Percentiles rank a stretch among this genome's conserved stretches.
Conservation (phyloP, 2,113 vertebrate genomes). For the Grallaria varia region DNA sequence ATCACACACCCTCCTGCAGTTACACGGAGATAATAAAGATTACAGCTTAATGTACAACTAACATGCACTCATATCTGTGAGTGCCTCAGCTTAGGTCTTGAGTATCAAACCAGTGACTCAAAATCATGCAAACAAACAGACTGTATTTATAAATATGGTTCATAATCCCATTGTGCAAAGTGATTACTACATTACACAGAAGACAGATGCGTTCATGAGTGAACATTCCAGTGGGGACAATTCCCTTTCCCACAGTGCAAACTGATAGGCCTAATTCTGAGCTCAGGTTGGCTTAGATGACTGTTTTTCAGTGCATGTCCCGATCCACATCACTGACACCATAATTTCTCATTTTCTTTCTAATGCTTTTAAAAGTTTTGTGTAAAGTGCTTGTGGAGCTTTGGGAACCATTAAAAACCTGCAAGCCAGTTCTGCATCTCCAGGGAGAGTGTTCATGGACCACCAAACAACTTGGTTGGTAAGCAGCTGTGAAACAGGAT, state of each 20-base stretch:
- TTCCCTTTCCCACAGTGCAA: background rate
- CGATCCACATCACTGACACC: background rate
- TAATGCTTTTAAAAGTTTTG: background rate
- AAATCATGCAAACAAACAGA: background rate
- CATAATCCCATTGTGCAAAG: background rate
- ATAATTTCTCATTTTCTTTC: background rate
- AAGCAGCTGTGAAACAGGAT: background rate
- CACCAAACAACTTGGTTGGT: background rate
- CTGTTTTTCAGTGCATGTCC: background rate
- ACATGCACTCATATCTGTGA: background rate
- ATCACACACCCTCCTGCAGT: background rate
- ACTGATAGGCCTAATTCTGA: background rate
- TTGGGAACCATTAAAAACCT: background rate
- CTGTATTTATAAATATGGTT: background rate
- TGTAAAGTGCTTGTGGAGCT: background rate
- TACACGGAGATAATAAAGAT: background rate
- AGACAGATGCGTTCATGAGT: background rate
- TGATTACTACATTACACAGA: background rate
- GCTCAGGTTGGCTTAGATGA: background rate
- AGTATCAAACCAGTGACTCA: background rate
- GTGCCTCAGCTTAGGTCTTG: background rate
- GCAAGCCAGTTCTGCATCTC: background rate
- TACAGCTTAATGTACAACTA: background rate
- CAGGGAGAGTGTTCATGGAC: no score
- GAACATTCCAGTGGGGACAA: background rate